A percentile compares a stretch with the other conserved stretches of the same genome.
Conservation (phyloP, 2,888 invertebrate species). For the Megalurothrips usitatus region DNA sequence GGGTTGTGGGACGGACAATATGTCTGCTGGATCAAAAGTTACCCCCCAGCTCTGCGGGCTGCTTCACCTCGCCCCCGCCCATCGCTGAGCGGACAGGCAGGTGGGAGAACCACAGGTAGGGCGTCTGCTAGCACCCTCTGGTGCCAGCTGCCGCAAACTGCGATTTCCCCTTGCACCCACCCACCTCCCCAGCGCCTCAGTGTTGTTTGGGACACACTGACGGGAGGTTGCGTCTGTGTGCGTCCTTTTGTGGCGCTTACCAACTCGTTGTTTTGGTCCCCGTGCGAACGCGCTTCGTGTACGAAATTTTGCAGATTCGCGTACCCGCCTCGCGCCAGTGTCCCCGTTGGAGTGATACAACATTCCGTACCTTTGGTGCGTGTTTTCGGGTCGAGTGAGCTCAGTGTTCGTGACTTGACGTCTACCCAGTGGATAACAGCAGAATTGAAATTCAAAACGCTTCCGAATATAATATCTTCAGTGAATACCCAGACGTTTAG, state of each 20-base stretch:
- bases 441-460: background rate
- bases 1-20: no score
- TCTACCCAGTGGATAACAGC: background rate
- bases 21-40: no score
- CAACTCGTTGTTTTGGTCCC: background rate
- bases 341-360: background rate
- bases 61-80: no score
- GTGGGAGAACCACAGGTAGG: no score
- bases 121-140: no score
- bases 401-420: background rate
- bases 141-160: no score
- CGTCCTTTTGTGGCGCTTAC: background rate
- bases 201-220: slow-evolving; percentile 22
- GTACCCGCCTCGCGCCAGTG: background rate
- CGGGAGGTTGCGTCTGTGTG: background rate
- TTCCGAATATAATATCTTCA: background rate
- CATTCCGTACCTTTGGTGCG: background rate
- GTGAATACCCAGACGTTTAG: background rate
- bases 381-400: background rate
- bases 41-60: no score
- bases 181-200: background rate
- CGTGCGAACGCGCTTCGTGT: background rate
- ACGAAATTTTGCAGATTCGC: background rate
- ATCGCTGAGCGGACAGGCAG: no score
- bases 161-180: background rate